Base-by-base conservation (phyloP, 1,140 invertebrate genomes). In the Drosophila funebris region DNA sequence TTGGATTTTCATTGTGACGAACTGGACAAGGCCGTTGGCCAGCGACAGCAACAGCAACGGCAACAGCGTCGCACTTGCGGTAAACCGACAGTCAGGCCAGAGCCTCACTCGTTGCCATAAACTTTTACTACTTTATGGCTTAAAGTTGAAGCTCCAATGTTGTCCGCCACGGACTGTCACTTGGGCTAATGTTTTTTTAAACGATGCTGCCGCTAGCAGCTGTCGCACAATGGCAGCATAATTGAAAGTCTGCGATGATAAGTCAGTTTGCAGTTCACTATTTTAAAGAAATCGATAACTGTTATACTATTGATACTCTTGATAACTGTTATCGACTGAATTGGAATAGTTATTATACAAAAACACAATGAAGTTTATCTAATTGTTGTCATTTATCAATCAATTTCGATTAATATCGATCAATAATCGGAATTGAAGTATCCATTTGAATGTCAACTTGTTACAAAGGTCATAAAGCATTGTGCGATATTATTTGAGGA, bases 1-100 rank as follows among this genome's bases (percentile, higher is more conserved):
- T 87, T 87, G 82, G 82, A 78, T 87, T 87, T 87, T 76, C 82
- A 85, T 87, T 85, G 82, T 87, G 82, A 85, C 73, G 80, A 84
- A 85, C 81, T 81, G 73, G 82, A 73, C 82, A 81, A 84, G 53
- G 66, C 68, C 73, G 61, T 57, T 54, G 46, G 2, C 29, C 52
- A 29, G n/a, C 37, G 36, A 9, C 16, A 22, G 43, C 37, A 6
- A 64, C 67, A 71, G 73, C 70, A 74, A 60, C 52, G 24, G 37
- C 46, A 31, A 18, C 8, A 52, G 58, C 60, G n/a, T 41, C 16
- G 36, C 46, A 16, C 73, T 87, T 73, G 63, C 74, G 69, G 69
- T 85, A 54, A 74, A 16, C 64, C 50, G 33, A 31, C 57, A 48
- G 16, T 41, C 54, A 27, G 39, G 18, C 31, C 61, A 37, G 20